Conservation (phyloP, 2,113 vertebrate genomes). For the Delphinapterus leucas region DNA sequence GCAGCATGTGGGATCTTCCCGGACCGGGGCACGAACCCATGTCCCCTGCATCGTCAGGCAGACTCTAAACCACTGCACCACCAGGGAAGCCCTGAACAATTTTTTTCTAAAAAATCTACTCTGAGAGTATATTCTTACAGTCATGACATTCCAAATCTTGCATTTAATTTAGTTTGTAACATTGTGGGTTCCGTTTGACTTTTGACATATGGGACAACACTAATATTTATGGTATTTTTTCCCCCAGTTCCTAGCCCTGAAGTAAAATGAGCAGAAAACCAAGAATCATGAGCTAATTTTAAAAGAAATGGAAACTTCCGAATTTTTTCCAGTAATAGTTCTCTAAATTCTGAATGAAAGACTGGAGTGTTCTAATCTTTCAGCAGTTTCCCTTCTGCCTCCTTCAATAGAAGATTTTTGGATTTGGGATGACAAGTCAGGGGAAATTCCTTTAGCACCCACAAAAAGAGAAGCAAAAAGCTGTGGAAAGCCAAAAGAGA, state of each 20-base stretch:
- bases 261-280: neutral
- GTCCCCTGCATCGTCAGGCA: too few species aligned
- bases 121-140: neutral
- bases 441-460: neutral
- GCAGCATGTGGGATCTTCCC: too few species aligned
- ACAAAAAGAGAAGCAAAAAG: neutral
- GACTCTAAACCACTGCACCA: too few species aligned
- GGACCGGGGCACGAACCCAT: too few species aligned
- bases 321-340: neutral
- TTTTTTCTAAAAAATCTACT: neutral
- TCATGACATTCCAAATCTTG: neutral
- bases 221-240: neutral
- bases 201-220: neutral
- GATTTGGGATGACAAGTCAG: neutral
- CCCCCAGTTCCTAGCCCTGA: neutral
- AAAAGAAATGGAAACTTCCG: neutral
- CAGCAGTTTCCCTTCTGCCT: neutral
- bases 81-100: too few species aligned
- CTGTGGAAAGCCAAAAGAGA: neutral
- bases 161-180: neutral
- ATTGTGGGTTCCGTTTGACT: neutral
- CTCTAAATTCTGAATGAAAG: neutral
- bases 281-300: neutral
- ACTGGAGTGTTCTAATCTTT: neutral
- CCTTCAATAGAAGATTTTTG: neutral